A percentile compares a stretch with the other conserved stretches of the same genome.
phyloP scores from a whole-genome alignment of 2,113 vertebrate species.

The Oreochromis spilurus region DNA sequence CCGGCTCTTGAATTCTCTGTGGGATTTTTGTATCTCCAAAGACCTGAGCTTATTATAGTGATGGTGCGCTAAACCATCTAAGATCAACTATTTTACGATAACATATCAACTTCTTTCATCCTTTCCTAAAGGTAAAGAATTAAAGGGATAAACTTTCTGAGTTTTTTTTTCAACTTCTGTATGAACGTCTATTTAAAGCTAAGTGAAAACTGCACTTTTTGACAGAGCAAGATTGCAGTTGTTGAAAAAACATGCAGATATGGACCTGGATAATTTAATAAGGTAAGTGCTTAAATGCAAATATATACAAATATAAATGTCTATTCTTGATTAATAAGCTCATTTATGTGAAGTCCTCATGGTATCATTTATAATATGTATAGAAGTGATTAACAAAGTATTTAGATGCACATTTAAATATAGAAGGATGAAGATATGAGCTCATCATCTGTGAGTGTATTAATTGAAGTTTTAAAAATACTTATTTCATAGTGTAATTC shows the following conservation, averaged over 20 bases:
- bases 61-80: neutral
- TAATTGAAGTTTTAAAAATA: neutral
- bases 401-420: neutral
- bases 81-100: neutral
- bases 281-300: neutral
- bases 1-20: neutral
- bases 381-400: neutral
- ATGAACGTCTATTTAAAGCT: neutral
- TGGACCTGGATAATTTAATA: neutral
- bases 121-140: neutral
- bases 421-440: neutral
- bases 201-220: neutral
- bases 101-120: neutral
- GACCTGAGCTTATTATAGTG: neutral
- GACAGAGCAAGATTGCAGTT: neutral
- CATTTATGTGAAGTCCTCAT: neutral
- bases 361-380: neutral
- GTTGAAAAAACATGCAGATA: neutral
- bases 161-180: neutral
- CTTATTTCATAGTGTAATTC: neutral
- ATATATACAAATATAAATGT: neutral
- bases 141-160: neutral
- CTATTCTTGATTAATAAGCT: neutral
- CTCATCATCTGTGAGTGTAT: neutral
- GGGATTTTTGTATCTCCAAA: neutral